Base-by-base conservation (phyloP, 2,113 vertebrate genomes). In the Pygoscelis antarcticus region DNA sequence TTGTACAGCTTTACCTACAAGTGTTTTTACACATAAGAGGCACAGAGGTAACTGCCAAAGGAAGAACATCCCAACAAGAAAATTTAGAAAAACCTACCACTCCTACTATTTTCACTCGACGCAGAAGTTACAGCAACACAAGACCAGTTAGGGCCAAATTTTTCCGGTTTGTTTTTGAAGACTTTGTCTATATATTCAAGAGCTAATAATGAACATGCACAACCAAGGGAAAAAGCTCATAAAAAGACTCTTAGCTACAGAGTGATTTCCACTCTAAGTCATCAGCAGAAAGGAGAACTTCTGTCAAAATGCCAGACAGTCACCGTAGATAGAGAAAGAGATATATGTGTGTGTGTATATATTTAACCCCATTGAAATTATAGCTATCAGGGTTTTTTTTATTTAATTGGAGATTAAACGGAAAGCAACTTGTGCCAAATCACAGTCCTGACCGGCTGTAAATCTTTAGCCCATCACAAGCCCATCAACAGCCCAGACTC, bases 321-420 rank as follows among this genome's bases (percentile, higher is more conserved):
- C 66, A n/a, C 25, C 6, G 34, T 2, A 74, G 25, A 62, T 20
- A 62, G 5, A 47, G 2, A 72, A 9, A 87, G 2, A 25, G 11
- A 17, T 3, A 22, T 4, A 16, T 29, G 4, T 38, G 2, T 11
- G 3, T 4, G 2, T 49, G 7, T 30, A 2, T 23, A 9, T 46
- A 66, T 90, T 77, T 80, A 88, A 90, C 20, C 16, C 36, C 42
- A 55, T 51, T 86, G 87, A 92, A 85, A 86, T 87, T 42, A 83
- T 1, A 74, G 55, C 71, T 69, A 46, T 21, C 38, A 3, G 23
- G 40, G 1, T 2, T 8, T 14, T 13, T 42, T 34, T 68, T 30
- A 68, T 90, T 88, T 66, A 83, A 92, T 47, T 89, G 61, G 25
- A 82, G 27, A 89, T 47, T 71, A 84, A 88, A 81, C 7, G 30